Percentiles rank a stretch among this genome's conserved stretches.
These are phyloP conservation scores for Porites lobata DNA, from an alignment of 92 coral and sea anemone genomes.

Conservation along the genomic window DNA sequence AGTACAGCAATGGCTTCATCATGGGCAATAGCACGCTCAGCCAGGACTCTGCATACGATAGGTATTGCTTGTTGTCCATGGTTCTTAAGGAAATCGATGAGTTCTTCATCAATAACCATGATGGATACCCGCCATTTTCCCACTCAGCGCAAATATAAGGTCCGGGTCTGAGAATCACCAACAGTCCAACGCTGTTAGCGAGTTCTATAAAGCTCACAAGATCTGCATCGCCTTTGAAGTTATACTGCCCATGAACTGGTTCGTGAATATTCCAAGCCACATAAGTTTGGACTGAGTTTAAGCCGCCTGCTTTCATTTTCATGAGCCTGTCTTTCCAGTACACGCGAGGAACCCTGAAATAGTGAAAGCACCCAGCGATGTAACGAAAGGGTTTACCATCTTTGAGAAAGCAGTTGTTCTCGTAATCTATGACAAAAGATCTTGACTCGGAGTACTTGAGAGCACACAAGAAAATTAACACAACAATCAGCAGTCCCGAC, in stretches of 20 bases:
- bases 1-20: conserved; percentile 80
- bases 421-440: conserved; percentile 79
- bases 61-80: conserved; percentile 71
- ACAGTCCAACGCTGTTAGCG: conserved; percentile 84
- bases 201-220: conserved; percentile 82
- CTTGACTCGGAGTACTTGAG: conserved; percentile 12
- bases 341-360: conserved; percentile 87
- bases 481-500: background rate
- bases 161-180: conserved; percentile 86
- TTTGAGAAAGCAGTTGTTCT: conserved; percentile 77
- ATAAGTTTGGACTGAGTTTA: conserved; percentile 90
- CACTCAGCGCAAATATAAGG: conserved; percentile 97
- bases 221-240: conserved; percentile 92
- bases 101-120: conserved; percentile 93
- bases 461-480: conserved; percentile 11
- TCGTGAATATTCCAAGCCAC: conserved; percentile 96
- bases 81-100: conserved; percentile 80
- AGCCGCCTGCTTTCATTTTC: conserved; percentile 91
- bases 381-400: conserved; percentile 93
- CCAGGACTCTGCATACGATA: conserved; percentile 91
- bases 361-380: conserved; percentile 91
- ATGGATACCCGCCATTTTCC: conserved; percentile 98
- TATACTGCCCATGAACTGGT: conserved; percentile 78
- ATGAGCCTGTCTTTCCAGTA: conserved; percentile 92
- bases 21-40: conserved; percentile 85